Conservation (phyloP, 2,113 vertebrate species). For the Gavia stellata region DNA sequence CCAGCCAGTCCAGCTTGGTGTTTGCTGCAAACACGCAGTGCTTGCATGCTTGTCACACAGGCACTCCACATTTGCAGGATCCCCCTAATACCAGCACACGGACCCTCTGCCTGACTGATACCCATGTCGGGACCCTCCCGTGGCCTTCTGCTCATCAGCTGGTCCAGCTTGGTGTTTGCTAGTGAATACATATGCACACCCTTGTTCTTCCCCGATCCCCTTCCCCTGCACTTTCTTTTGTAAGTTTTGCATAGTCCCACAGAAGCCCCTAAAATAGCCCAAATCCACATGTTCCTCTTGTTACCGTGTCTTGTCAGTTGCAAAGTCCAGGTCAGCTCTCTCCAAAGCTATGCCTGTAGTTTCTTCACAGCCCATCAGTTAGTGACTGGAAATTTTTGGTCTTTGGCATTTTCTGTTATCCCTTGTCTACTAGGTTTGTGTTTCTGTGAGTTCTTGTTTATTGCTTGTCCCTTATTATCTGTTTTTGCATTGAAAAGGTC, state of each 20-base stretch:
- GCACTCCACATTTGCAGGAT: background rate
- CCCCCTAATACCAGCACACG: background rate
- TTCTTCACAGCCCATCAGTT: background rate
- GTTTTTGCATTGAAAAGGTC: background rate
- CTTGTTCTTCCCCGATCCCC: background rate
- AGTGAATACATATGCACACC: background rate
- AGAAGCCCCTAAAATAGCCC: background rate
- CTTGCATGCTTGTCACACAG: background rate
- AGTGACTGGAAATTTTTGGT: background rate
- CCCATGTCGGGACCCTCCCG: background rate
- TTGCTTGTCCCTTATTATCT: background rate
- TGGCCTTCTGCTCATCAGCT: background rate
- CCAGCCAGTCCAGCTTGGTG: background rate
- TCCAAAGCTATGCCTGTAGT: background rate
- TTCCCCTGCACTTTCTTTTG: background rate
- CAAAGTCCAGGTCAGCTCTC: background rate
- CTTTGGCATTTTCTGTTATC: background rate
- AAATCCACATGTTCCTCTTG: background rate
- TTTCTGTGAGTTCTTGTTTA: background rate
- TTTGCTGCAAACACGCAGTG: background rate
- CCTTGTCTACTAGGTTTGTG: background rate
- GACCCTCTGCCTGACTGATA: background rate
- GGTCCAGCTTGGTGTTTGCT: background rate
- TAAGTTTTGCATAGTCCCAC: background rate
- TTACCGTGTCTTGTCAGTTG: background rate